These are phyloP conservation scores for Catagonus wagneri DNA, from an alignment of 2,113 vertebrate genomes.

Conservation along the genomic window DNA sequence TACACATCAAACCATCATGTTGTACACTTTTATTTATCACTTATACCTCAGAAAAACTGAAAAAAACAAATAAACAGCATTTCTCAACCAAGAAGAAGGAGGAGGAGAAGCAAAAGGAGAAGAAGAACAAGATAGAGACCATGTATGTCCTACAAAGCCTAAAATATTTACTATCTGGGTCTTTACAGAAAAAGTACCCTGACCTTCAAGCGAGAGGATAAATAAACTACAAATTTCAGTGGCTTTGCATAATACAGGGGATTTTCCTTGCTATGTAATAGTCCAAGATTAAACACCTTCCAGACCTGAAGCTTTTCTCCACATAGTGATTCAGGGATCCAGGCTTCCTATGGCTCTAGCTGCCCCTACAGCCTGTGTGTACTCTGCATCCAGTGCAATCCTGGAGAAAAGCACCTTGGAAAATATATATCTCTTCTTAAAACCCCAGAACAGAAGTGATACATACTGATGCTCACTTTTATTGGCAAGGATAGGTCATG, in stretches of 20 bases:
- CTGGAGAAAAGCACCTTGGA: background rate
- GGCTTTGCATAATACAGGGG: background rate
- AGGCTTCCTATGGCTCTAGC: background rate
- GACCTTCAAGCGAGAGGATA: background rate
- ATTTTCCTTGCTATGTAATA: background rate
- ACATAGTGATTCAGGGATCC: background rate
- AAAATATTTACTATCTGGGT: background rate
- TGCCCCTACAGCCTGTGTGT: background rate
- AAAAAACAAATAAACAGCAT: background rate
- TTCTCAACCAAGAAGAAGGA: background rate
- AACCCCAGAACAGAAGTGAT: background rate
- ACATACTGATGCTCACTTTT: background rate
- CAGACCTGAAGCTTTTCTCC: background rate
- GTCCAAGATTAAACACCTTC: background rate
- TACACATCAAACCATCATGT: background rate
- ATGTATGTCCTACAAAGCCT: background rate
- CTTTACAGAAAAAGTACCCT: background rate
- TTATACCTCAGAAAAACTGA: background rate
- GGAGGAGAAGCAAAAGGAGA: background rate
- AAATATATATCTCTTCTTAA: background rate
- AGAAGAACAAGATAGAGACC: background rate
- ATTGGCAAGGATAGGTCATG: background rate
- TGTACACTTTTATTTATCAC: background rate
- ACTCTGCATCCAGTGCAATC: background rate
- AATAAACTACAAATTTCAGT: background rate